phyloP scores from a whole-genome alignment of 2,888 invertebrate genomes.

The Hybos culiciformis region DNA sequence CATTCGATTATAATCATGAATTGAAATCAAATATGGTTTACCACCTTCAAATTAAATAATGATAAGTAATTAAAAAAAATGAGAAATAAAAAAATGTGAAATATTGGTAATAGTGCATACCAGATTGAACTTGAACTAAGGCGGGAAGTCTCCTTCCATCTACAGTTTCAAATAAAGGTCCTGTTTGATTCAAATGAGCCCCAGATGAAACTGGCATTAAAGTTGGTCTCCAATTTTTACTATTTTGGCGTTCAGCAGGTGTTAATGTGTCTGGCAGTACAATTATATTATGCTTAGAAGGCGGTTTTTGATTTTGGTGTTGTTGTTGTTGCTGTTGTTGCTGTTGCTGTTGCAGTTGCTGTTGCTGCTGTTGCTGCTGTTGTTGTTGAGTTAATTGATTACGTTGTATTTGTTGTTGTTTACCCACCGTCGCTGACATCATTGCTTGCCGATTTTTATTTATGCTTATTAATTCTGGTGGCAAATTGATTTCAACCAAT shows the following conservation, averaged over 20 bases:
- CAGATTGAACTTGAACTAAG: conserved; percentile 59
- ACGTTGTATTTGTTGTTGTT: not conserved
- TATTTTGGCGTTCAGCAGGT: conserved; percentile 34
- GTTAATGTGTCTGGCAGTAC: conserved; percentile 31
- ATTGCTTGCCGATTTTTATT: conserved; percentile 40
- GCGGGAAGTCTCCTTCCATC: conserved; percentile 47
- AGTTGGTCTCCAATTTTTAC: conserved; percentile 59
- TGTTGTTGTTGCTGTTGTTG: conserved; percentile 29
- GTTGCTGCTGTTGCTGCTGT: conserved; percentile 17
- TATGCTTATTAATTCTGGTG: conserved; percentile 46
- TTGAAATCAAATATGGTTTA: conserved; percentile 64
- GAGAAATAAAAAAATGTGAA: too few relatives aligned
- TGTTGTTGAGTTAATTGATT: conserved; percentile 9
- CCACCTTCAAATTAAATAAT: too few relatives aligned
- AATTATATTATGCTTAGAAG: conserved; percentile 24
- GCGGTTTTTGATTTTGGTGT: conserved; percentile 21
- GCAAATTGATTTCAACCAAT: conserved; percentile 22
- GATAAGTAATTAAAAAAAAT: too few relatives aligned
- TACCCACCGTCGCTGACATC: conserved; percentile 12
- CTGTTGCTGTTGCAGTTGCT: conserved; percentile 3
- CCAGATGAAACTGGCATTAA: conserved; percentile 49
- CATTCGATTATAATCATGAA: conserved; percentile 69
- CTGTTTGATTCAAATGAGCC: conserved; percentile 24
- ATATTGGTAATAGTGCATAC: too few relatives aligned
- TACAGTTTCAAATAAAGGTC: conserved; percentile 41